These are phyloP conservation scores for Emydoidea blandingii DNA, from an alignment of 2,797 vertebrate genomes.

Conservation along the genomic window DNA sequence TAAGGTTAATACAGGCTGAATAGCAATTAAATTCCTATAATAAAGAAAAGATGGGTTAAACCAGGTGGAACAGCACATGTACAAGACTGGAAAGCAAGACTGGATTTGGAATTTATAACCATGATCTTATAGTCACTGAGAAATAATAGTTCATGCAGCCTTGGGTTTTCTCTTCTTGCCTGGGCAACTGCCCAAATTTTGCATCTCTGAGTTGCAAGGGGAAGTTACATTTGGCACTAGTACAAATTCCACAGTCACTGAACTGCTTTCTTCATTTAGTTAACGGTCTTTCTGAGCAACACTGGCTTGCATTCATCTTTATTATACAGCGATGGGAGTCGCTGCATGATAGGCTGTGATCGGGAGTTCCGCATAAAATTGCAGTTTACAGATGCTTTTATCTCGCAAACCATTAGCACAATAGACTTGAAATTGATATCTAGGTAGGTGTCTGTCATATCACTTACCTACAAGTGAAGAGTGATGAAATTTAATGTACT, in stretches of 20 bases:
- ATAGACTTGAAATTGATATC: slow-evolving; percentile 40
- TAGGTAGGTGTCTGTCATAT: slow-evolving; percentile 16
- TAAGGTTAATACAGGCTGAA: slow-evolving; percentile 36
- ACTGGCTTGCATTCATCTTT: slow-evolving; percentile 80
- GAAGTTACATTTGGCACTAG: slow-evolving; percentile 78
- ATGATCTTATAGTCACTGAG: slow-evolving; percentile 15
- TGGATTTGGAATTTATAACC: slow-evolving; percentile 63
- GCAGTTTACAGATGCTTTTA: slow-evolving; percentile 63
- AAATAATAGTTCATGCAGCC: slow-evolving; percentile 63
- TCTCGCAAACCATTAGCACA: slow-evolving; percentile 55
- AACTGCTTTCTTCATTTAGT: slow-evolving; percentile 79
- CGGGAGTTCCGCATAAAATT: slow-evolving; percentile 61
- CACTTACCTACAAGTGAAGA: neutral
- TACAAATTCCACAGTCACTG: slow-evolving; percentile 78
- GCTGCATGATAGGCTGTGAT: slow-evolving; percentile 68
- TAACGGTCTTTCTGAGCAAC: slow-evolving; percentile 77
- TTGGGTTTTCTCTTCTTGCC: slow-evolving; percentile 52
- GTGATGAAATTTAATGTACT: slow-evolving; percentile 46
- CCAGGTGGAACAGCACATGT: neutral
- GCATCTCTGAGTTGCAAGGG: slow-evolving; percentile 74
- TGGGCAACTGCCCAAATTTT: slow-evolving; percentile 75
- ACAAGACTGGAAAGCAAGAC: slow-evolving; percentile 23
- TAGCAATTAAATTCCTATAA: slow-evolving; percentile 28
- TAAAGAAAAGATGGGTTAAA: slow-evolving; percentile 30
- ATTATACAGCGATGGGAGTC: slow-evolving; percentile 74